Conservation (phyloP, 53 echinoderm and acorn worm genomes). For the Paelopatides confundens region DNA sequence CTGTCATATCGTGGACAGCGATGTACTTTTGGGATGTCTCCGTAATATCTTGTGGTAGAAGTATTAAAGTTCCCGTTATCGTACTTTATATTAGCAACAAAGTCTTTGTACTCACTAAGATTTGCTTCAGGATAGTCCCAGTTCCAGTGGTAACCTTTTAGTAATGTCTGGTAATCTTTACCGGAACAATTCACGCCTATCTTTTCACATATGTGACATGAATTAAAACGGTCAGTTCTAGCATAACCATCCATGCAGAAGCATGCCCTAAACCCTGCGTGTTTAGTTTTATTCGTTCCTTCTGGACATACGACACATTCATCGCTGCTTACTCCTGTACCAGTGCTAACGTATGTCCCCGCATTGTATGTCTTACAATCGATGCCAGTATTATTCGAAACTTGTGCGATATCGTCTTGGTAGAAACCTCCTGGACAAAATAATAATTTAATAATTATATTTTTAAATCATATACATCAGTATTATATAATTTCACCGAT, state of each 20-base stretch:
- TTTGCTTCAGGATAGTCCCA: constrained; percentile 30
- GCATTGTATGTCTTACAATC: constrained; percentile 52
- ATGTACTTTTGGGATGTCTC: neutral
- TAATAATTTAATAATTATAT: too few relatives aligned
- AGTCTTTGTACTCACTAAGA: neutral
- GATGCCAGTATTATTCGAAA: neutral
- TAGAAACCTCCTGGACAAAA: constrained; percentile 7
- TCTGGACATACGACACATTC: constrained; percentile 69
- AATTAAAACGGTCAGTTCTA: constrained; percentile 54
- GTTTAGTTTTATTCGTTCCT: constrained; percentile 54
- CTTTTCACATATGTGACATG: constrained; percentile 48
- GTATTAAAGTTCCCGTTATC: neutral
- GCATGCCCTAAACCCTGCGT: constrained; percentile 74
- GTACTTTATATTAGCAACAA: neutral
- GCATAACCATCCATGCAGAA: constrained; percentile 52
- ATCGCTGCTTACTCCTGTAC: constrained; percentile 8
- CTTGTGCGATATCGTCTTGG: neutral
- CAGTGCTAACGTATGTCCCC: constrained; percentile 57
- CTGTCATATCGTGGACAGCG: neutral
- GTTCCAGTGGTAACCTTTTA: constrained; percentile 66
- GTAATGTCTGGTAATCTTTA: constrained; percentile 45
- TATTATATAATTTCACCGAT: too few relatives aligned
- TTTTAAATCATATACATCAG: too few relatives aligned
- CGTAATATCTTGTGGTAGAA: neutral
- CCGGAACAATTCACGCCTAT: constrained; percentile 51